Conservation (phyloP, 2,888 invertebrate species). For the Crepidodera aurea region DNA sequence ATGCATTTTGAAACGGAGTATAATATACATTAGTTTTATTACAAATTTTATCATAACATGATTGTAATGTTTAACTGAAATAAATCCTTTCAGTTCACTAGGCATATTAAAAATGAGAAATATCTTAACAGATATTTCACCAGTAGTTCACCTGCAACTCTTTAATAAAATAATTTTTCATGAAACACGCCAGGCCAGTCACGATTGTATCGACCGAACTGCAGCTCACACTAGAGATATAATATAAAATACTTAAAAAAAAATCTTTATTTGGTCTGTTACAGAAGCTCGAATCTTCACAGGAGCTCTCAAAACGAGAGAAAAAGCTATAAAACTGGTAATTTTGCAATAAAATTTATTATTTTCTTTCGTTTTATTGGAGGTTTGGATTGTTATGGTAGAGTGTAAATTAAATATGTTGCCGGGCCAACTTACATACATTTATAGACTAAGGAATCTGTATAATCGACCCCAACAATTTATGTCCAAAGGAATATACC, state of each 20-base stretch:
- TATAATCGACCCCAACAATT: too few species aligned
- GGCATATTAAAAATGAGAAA: too few species aligned
- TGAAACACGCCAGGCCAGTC: neutral
- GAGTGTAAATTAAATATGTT: neutral
- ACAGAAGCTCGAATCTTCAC: neutral
- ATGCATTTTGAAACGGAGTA: too few species aligned
- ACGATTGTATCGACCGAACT: constrained; percentile 15
- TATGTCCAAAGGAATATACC: too few species aligned
- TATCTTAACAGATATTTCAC: too few species aligned
- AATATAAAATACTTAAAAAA: neutral
- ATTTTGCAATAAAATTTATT: neutral
- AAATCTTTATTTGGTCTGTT: neutral
- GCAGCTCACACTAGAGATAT: neutral
- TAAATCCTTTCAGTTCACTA: too few species aligned
- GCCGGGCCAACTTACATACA: too few species aligned
- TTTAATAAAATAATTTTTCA: constrained; percentile 14
- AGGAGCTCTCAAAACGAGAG: neutral
- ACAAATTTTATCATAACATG: too few species aligned
- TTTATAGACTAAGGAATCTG: too few species aligned
- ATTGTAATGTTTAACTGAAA: too few species aligned
- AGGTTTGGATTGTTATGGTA: neutral
- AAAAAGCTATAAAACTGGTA: neutral
- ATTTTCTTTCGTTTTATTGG: neutral
- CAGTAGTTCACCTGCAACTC: neutral
- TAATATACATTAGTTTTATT: too few species aligned